Base-by-base conservation (phyloP, 1,140 invertebrate genomes). In the Drosophila triauraria region DNA sequence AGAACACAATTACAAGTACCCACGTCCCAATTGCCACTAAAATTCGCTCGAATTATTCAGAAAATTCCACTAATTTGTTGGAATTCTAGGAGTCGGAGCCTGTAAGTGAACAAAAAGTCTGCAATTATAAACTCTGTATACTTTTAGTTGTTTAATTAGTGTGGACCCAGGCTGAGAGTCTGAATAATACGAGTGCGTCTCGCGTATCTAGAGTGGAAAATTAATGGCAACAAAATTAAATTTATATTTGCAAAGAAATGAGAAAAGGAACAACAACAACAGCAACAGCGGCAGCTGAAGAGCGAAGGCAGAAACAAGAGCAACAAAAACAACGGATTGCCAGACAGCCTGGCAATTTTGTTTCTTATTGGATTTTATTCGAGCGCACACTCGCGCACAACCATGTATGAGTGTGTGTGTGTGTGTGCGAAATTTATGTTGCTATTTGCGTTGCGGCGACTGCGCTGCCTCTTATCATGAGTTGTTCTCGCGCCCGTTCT, bases 151-250 rank as follows among this genome's bases (percentile, higher is more conserved):
- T 87, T 87, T 87, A 87, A 87, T 87, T 87, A 87, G 85, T 82
- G 35, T 23, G 48, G 53, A 48, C 67, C 80, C 65, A 63, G 65
- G 42, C 69, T 47, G 54, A 58, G 54, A 50, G 65, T 38, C 53
- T 47, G 65, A 67, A 64, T 61, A 65, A 50, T 67, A 67, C 32
- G 20, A 35, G 32, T 62, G 25, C 61, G 75, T 78, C 72, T 79
- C 54, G 88, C 84, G 84, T 87, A 87, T 87, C 84, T 87, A 87
- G 84, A 87, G 84, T 87, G 85, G 84, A 87, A 87, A 87, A 90
- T 87, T 87, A 87, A 87, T 87, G 85, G 85, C 85, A 84, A 80
- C 83, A 87, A 87, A 87, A 88, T 87, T 88, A 87, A 87, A 87
- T 88, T 88, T 88, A 88, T 87, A 75, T 87, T 90, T 87, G 80